phyloP scores from a whole-genome alignment of 2,797 vertebrate species.

The Coendou prehensilis region DNA sequence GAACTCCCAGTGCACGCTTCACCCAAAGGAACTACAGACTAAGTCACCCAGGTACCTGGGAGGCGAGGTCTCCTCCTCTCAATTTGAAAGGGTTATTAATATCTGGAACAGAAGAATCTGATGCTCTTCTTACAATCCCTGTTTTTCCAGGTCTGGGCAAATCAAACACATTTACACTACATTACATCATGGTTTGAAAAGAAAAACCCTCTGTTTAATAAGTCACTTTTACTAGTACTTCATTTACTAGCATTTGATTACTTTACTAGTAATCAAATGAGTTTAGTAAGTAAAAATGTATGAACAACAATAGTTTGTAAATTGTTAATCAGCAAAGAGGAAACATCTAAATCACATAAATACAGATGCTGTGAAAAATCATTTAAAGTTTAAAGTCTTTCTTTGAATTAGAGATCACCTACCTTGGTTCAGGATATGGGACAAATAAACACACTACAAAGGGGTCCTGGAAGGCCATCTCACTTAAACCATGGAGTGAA shows the following conservation, averaged over 20 bases:
- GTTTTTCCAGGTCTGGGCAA: constrained; percentile 38
- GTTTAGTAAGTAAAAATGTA: constrained; percentile 45
- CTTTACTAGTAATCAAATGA: constrained; percentile 49
- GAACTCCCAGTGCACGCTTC: not conserved
- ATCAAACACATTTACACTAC: not conserved
- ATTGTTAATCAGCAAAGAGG: constrained; percentile 31
- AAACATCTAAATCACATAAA: constrained; percentile 39
- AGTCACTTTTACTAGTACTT: constrained; percentile 49
- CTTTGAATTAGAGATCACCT: not conserved
- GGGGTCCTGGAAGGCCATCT: not conserved
- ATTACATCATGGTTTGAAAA: constrained; percentile 4
- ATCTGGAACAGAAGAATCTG: not conserved
- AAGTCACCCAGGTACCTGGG: not conserved
- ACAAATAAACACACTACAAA: not conserved
- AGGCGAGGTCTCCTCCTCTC: not conserved
- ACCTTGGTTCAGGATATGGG: not conserved
- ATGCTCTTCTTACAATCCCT: not conserved
- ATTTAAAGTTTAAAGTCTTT: not conserved
- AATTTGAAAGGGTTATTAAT: constrained; percentile 21
- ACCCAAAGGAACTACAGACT: constrained; percentile 35
- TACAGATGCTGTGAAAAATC: not conserved
- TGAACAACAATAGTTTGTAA: constrained; percentile 53
- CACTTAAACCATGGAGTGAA: not conserved
- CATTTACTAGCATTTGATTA: not conserved
- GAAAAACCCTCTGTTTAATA: constrained; percentile 55